Evolutionary conservation across 1,140 invertebrate species (phyloP), one percentile per base, ranked within the genome.

Genomic region (Caenorhabditis latens): DNA sequence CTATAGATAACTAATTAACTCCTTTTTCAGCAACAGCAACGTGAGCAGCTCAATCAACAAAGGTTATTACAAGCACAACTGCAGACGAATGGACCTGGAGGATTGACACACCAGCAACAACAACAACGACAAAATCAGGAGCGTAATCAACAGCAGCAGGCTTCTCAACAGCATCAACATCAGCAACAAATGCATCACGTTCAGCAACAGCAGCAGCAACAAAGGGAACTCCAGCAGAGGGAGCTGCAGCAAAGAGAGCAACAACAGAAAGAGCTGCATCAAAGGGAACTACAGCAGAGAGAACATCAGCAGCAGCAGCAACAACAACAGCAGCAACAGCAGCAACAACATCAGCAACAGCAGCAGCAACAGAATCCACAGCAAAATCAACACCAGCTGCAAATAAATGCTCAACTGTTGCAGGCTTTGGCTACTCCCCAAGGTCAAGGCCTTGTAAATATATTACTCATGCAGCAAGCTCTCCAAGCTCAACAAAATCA

Each of bases 401-500:
- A 85, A 21, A 3, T 61, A 32, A 57, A 85, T 46, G 13, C 24
- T 19, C 84, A 85, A 40, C 11, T 50, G 46, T 65, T 50, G 65
- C 86, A 87, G 84, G 71, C 53, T 40, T 14, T 86, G n/a, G 13
- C 71, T 21, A 16, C 75, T 13, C n/a, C n/a, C n/a, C 67, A 71
- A 50, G 40, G 71, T 14, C 55, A 55, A 40, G 19, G 42, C 19
- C 9, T 50, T 13, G 75, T 50, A 4, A 57, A 58, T 24, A 48
- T 24, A 19, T 24, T 58, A 19, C 19, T 55, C 16, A 58, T 50
- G 19, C 55, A 63, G 19, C 40, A 63, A 43, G 63, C 21, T 13
- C n/a, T 48, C 9, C 19, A 61, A 43, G 32, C 42, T 4, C 42
- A 48, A 13, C 67, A 46, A 6, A n/a, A 9, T 71, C 11, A 65